Evolutionary conservation across 2,888 invertebrate species (phyloP), one percentile per base, ranked within the genome.

Genomic region (Pheosia gnoma): DNA sequence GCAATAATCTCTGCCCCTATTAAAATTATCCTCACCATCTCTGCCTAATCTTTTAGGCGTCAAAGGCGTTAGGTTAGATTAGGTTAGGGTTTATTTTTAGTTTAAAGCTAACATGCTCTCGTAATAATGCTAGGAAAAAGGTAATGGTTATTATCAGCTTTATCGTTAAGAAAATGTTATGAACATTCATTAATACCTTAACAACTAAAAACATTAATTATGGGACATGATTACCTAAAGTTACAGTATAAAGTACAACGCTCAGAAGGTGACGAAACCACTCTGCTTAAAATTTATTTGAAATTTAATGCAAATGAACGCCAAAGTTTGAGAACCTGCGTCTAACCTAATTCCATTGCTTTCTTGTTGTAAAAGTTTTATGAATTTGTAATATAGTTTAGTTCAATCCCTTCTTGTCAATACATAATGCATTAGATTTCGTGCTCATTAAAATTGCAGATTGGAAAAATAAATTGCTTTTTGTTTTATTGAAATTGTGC

Each of bases 321-420:
- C 11, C 38, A 3, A 39, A 55, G 7, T 55, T 55, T 55, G 55
- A 55, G 55, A 55, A 55, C 55, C 55, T 55, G 55, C 55, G 38
- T 55, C 55, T 55, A 55, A 55, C 55, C 7, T 55, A 39, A 55
- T 55, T 55, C 39, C 55, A 39, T 11, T n/a, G 55, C 55, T 55
- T 38, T 55, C 55, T 55, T 39, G 55, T 55, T 39, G n/a, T n/a
- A 7, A 39, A 55, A 55, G 55, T 55, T 55, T 55, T 55, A 39
- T 55, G 55, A 55, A 55, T 55, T 55, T 39, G 55, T 55, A 55
- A 55, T 55, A 39, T 53, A 39, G 55, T 55, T 55, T 55, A 55
- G 39, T 39, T 39, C 55, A 55, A 55, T 55, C 55, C 55, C 39
- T 55, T 55, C n/a, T 39, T 55, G 39, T 55, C 55, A 55, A 55